Percentiles rank a stretch among this genome's conserved stretches.
Evolutionary conservation across 1,140 invertebrate species (phyloP).

Genomic region (Euwallacea fornicatus): DNA sequence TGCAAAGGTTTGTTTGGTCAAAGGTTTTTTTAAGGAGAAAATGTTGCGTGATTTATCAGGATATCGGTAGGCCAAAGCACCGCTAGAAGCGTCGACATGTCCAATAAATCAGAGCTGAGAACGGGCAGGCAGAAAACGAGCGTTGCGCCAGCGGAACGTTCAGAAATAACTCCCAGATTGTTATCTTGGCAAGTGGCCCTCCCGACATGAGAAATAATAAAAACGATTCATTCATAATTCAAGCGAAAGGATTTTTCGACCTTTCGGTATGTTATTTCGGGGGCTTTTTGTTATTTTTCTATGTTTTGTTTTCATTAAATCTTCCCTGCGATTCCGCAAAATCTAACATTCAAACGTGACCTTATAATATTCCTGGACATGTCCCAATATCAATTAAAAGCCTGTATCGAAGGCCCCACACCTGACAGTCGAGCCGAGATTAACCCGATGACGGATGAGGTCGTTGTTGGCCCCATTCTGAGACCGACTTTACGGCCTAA

Average conservation of each 20-base stretch:
- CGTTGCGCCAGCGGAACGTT: conserved; percentile 29
- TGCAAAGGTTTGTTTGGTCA: not conserved
- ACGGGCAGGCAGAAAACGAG: conserved; percentile 23
- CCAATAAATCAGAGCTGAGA: conserved; percentile 33
- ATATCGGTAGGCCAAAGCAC: not conserved
- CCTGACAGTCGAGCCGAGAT: not conserved
- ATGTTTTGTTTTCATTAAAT: conserved; percentile 4
- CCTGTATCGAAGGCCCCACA: not conserved
- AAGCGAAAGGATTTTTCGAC: conserved; percentile 14
- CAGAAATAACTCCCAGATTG: conserved; percentile 34
- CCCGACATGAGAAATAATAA: conserved; percentile 31
- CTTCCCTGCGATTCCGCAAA: too few relatives aligned
- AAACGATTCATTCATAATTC: conserved; percentile 36
- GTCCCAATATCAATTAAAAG: conserved; percentile 2
- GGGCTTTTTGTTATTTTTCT: conserved; percentile 3
- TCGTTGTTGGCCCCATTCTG: not conserved
- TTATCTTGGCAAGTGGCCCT: conserved; percentile 37
- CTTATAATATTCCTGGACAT: not conserved
- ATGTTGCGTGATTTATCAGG: not conserved
- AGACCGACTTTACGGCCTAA: conserved; percentile 3
- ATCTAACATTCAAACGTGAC: too few relatives aligned
- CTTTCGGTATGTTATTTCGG: conserved; percentile 14
- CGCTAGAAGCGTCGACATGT: conserved; percentile 16
- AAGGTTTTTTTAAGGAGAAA: not conserved
- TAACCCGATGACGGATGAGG: conserved; percentile 1